phyloP scores from a whole-genome alignment of 2,888 invertebrate species.

The Idaea dimidiata region DNA sequence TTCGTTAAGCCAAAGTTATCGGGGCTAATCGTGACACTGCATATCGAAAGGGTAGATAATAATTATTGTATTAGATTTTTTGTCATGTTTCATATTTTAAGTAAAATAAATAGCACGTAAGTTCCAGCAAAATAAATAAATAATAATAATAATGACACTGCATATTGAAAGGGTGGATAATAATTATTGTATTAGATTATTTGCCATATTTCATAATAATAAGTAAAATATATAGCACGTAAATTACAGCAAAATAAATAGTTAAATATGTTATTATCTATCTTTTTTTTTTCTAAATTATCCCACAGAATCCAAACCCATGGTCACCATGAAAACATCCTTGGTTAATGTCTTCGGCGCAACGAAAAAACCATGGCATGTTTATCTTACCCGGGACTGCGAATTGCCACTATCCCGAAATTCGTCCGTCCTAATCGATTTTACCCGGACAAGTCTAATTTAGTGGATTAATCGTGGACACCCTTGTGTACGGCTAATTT shows the following conservation, averaged over 20 bases:
- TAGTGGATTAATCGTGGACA: slow-evolving; percentile 77
- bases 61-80: too few species aligned
- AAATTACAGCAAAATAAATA: background rate
- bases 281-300: slow-evolving; percentile 7
- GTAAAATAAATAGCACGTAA: too few species aligned
- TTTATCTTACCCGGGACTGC: slow-evolving; percentile 74
- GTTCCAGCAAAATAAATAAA: background rate
- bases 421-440: slow-evolving; percentile 72
- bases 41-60: too few species aligned
- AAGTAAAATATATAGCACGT: too few species aligned
- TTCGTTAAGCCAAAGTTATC: too few species aligned
- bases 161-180: too few species aligned
- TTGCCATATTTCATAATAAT: too few species aligned
- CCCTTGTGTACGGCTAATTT: slow-evolving; percentile 72
- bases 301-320: slow-evolving; percentile 24
- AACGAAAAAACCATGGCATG: slow-evolving; percentile 75
- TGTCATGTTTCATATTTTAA: too few species aligned
- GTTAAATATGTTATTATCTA: slow-evolving; percentile 8
- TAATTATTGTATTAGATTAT: too few species aligned
- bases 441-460: slow-evolving; percentile 75
- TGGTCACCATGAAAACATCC: slow-evolving; percentile 64
- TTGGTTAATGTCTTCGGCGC: slow-evolving; percentile 79
- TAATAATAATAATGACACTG: too few species aligned
- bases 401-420: slow-evolving; percentile 57
- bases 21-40: too few species aligned